Conservation (phyloP, 2,888 invertebrate genomes). For the Morinoia aosen region DNA sequence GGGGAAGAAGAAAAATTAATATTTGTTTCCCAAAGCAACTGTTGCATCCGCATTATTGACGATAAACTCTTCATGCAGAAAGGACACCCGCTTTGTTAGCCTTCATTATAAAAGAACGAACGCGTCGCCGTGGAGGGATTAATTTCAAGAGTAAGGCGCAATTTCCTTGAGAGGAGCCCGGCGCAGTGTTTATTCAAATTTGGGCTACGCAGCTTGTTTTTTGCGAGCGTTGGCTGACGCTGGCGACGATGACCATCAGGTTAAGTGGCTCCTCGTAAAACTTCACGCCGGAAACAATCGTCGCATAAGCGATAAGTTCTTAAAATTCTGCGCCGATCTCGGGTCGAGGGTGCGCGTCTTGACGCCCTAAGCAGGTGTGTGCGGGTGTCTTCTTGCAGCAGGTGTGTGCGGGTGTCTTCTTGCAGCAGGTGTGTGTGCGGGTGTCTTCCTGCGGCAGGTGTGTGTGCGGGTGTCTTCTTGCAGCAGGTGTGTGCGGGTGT, state of each 20-base stretch:
- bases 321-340: background rate
- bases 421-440: background rate
- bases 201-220: background rate
- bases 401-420: background rate
- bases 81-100: too few species aligned
- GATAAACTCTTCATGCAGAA: too few species aligned
- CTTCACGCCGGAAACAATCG: conserved; percentile 12
- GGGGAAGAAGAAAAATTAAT: too few species aligned
- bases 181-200: background rate
- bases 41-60: too few species aligned
- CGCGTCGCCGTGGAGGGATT: background rate
- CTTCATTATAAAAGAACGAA: background rate
- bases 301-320: conserved; percentile 30
- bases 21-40: too few species aligned
- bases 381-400: too few species aligned
- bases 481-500: too few species aligned
- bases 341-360: background rate
- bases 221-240: background rate
- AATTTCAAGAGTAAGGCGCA: background rate
- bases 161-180: background rate
- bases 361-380: background rate
- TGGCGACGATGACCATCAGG: conserved; percentile 10
- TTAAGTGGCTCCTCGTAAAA: conserved; percentile 26
- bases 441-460: too few species aligned
- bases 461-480: too few species aligned